Evolutionary conservation across 2,888 invertebrate genomes (phyloP).

Genomic region (Drosophila fungiperda): DNA sequence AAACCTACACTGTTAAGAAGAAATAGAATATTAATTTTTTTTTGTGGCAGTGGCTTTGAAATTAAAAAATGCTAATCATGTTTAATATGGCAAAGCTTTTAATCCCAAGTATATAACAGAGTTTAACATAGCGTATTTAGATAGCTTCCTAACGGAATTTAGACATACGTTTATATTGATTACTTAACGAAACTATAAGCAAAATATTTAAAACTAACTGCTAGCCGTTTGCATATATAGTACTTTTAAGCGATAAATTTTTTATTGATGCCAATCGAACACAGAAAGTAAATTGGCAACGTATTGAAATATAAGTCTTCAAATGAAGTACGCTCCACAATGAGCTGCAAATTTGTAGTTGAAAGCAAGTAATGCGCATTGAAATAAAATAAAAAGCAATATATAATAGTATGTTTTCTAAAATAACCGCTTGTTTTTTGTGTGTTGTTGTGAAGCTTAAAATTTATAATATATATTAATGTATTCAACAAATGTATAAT

Average conservation of each 20-base stretch:
- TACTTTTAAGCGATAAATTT: neutral
- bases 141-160: neutral
- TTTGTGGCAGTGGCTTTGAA: neutral
- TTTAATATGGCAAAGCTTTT: neutral
- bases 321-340: neutral
- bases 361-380: too few relatives aligned
- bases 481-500: too few relatives aligned
- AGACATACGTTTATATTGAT: neutral
- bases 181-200: neutral
- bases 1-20: neutral
- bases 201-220: too few relatives aligned
- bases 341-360: too few relatives aligned
- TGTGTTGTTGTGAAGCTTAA: too few relatives aligned
- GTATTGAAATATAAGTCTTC: neutral
- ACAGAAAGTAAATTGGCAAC: neutral
- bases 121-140: neutral
- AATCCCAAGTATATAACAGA: neutral
- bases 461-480: too few relatives aligned
- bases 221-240: too few relatives aligned
- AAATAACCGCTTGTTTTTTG: too few relatives aligned
- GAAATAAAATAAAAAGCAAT: too few relatives aligned
- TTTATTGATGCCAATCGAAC: neutral
- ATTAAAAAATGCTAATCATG: neutral
- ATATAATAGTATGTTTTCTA: too few relatives aligned
- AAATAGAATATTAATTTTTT: neutral